Conservation (phyloP, 2,888 invertebrate species). For the Cheilosia vernalis region DNA sequence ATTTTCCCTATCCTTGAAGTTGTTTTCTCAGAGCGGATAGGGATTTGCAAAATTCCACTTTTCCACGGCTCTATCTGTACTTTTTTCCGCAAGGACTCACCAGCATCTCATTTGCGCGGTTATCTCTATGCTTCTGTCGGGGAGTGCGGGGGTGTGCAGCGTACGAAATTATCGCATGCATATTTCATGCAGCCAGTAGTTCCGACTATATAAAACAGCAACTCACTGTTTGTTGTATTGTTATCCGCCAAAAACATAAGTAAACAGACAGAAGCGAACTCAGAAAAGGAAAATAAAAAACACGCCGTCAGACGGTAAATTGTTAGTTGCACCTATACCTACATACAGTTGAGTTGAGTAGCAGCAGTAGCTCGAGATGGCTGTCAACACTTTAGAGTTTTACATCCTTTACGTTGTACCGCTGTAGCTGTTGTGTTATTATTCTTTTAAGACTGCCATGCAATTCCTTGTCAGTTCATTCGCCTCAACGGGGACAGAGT, state of each 20-base stretch:
- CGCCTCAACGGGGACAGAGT: conserved; percentile 17
- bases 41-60: conserved; percentile 21
- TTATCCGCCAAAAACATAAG: conserved; percentile 41
- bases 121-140: conserved; percentile 14
- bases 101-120: conserved; percentile 35
- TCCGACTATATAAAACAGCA: conserved; percentile 33
- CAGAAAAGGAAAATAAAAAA: neutral
- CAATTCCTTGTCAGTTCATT: conserved; percentile 18
- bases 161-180: conserved; percentile 47
- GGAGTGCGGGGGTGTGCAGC: neutral
- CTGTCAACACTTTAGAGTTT: conserved; percentile 43
- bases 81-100: conserved; percentile 58
- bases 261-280: conserved; percentile 13
- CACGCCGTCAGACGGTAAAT: conserved; percentile 3
- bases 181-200: conserved; percentile 51
- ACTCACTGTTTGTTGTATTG: conserved; percentile 36
- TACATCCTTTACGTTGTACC: conserved; percentile 31
- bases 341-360: conserved; percentile 23
- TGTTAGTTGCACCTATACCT: conserved; percentile 25
- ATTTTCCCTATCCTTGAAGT: conserved; percentile 39
- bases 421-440: neutral
- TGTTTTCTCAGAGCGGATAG: neutral
- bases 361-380: neutral
- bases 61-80: conserved; percentile 34
- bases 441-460: neutral